phyloP scores from a whole-genome alignment of 2,113 vertebrate genomes.

The Tor tambroides region DNA sequence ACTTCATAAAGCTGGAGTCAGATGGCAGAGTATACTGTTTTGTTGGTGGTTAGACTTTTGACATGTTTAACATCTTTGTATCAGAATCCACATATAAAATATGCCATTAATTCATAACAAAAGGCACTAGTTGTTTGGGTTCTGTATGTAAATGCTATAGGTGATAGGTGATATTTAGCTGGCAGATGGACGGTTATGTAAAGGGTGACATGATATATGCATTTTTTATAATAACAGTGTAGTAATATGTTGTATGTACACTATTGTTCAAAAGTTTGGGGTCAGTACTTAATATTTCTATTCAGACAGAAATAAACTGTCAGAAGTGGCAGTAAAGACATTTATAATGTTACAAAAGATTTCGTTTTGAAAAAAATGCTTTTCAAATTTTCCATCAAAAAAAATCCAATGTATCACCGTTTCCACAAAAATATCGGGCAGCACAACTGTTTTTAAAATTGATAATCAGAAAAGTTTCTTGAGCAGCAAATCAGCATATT shows the following conservation, averaged over 20 bases:
- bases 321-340: no score
- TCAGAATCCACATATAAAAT: not conserved
- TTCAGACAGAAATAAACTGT: no score
- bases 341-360: no score
- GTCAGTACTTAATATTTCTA: not conserved
- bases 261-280: not conserved
- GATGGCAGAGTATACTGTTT: not conserved
- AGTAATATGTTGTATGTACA: not conserved
- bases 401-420: not conserved
- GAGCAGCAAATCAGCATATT: not conserved
- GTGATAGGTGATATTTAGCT: not conserved
- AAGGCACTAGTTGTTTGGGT: not conserved
- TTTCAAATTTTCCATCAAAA: no score
- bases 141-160: not conserved
- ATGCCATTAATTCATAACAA: not conserved
- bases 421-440: not conserved
- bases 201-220: not conserved
- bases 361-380: no score
- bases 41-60: not conserved
- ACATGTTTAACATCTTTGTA: not conserved
- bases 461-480: not conserved
- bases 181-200: not conserved
- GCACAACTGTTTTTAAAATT: not conserved
- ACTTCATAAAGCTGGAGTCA: not conserved
- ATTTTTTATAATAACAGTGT: not conserved